Base-by-base conservation (phyloP, 1,140 invertebrate genomes). In the Rhagoletis zephyria region DNA sequence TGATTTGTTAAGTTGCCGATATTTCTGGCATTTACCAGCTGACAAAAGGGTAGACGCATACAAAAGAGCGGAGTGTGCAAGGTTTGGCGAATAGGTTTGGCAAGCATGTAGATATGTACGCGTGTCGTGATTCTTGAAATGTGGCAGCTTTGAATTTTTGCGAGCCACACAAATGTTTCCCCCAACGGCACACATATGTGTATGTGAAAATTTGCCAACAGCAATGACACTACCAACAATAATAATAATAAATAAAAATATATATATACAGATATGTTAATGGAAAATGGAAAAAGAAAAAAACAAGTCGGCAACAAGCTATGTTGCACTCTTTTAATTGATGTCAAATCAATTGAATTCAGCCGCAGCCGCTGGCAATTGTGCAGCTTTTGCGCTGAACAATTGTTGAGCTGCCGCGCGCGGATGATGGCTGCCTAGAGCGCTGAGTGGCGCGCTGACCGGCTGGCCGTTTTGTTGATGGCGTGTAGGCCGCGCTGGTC, bases 251-350 rank as follows among this genome's bases (percentile, higher is more conserved):
- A 81, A 81, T 56, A 81, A 59, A n/a, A 48, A 48, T 19, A 77
- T 56, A 19, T n/a, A 81, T 81, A n/a, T 51, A 81, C 5, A 19
- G 51, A 9, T 48, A 12, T 12, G 42, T 42, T 48, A 16, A 56
- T 45, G 30, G 67, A 30, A 48, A 56, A n/a, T n/a, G n/a, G n/a
- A 74, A 67, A n/a, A 48, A 70, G 48, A 74, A 74, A 74, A 67
- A 16, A 48, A 70, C 45, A 74, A 74, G 45, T n/a, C 40, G 74
- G 42, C 48, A 81, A 81, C 74, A 81, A 19, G 48, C 45, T 59
- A 81, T 81, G 74, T 81, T 81, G 74, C 74, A 81, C 74, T 81
- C 74, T 81, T 81, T 81, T 81, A 81, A 81, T 81, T 81, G 74
- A 81, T 81, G 74, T 81, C 74, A 81, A 81, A 81, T 81, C 74